Evolutionary conservation across 1,140 invertebrate genomes (phyloP), one percentile per base, ranked within the genome.

Genomic region (Drosophila nannoptera): DNA sequence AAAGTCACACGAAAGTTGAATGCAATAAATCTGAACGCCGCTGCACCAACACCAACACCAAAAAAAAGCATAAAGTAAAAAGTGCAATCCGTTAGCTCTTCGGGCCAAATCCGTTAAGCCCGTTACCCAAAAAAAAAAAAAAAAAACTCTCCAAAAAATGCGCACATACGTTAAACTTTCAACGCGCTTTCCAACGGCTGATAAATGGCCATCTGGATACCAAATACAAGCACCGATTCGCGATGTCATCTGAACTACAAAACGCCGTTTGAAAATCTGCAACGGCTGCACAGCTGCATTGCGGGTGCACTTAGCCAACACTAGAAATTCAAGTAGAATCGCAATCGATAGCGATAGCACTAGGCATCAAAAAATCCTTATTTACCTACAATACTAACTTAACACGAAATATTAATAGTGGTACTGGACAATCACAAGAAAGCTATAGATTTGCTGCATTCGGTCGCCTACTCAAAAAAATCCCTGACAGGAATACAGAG

Each of bases 1-100:
- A 86, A 86, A 86, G 81, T 87, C 83, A 84, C 80, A 84, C 78
- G 75, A 87, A 77, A 83, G 76, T 78, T 78, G 73, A 87, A 71
- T 84, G 75, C 76, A 87, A 87, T 87, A 87, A 87, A 87, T 87
- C 83, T 83, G 72, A 76, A 72, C 78, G 68, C 73, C 63, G 69
- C 63, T 66, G 70, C 70, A 54, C 54, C 49, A 31, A 48, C 76
- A 22, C 22, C 22, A 62, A 73, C 52, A 60, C 64, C 45, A 64
- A 71, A 75, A 70, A 78, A 73, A 46, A 61, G 50, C 46, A 62
- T 69, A 75, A 49, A n/a, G 12, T 49, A 49, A 49, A 49, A 77
- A 63, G 70, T 81, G 77, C 77, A 81, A 77, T 82, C 69, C 77
- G 58, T 75, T 71, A 46, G 22, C 59, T 45, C 45, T 60, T 48